Evolutionary conservation across 2,113 vertebrate genomes (phyloP).

Genomic region (Pomatorhinus ruficollis): DNA sequence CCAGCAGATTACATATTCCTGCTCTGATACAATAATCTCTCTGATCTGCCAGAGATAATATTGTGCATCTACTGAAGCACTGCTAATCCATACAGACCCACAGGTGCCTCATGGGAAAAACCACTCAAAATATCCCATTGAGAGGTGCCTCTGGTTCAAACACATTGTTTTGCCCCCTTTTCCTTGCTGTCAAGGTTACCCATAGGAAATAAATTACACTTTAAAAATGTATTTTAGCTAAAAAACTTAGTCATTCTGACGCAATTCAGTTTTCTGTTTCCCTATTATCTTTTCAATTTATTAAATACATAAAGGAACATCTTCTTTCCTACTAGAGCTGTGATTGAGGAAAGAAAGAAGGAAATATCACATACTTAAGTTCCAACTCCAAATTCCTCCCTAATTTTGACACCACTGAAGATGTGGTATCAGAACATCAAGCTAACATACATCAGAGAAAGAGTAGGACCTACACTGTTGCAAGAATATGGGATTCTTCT

Average conservation of each 20-base stretch:
- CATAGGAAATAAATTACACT: background rate
- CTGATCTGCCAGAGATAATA: background rate
- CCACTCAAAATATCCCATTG: background rate
- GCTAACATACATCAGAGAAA: background rate
- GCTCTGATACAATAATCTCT: background rate
- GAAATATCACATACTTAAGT: background rate
- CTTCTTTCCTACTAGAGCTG: background rate
- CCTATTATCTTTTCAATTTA: background rate
- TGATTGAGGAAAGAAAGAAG: background rate
- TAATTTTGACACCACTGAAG: background rate
- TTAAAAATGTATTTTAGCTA: background rate
- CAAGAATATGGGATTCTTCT: background rate
- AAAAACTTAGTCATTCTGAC: background rate
- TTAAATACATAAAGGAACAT: background rate
- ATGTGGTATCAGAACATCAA: background rate
- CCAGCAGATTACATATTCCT: background rate
- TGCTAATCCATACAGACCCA: background rate
- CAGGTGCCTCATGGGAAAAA: background rate
- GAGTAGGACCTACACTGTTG: background rate
- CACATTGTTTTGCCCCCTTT: background rate
- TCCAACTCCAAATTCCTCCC: background rate
- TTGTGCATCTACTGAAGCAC: background rate
- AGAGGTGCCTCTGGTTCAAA: background rate
- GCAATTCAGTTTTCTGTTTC: background rate
- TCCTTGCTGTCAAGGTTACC: background rate